phyloP scores from a whole-genome alignment of 2,113 vertebrate genomes.

The Shinisaurus crocodilurus region DNA sequence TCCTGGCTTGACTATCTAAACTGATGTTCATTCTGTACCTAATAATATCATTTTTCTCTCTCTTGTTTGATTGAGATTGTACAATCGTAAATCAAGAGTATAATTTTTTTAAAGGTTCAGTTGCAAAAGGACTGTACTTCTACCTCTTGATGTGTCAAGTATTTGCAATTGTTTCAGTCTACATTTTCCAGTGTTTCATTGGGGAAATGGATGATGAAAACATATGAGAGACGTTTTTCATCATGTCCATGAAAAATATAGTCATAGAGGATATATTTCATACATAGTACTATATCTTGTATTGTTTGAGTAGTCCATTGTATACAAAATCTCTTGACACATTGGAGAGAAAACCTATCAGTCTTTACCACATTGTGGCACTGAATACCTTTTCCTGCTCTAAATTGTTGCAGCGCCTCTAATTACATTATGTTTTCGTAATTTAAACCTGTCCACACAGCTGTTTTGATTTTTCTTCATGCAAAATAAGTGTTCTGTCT shows the following conservation, averaged over 20 bases:
- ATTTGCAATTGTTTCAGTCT: background rate
- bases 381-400: background rate
- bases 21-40: accelerated
- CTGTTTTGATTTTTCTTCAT: background rate
- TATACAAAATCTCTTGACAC: accelerated
- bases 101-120: slow-evolving; percentile 1
- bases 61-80: background rate
- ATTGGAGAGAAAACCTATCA: background rate
- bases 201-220: background rate
- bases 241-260: background rate
- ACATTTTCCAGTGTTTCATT: background rate
- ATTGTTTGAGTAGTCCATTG: background rate
- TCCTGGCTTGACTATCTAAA: background rate
- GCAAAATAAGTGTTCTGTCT: background rate
- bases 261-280: background rate
- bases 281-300: background rate
- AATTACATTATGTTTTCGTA: too few species aligned
- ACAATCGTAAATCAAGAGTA: background rate
- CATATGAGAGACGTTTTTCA: background rate
- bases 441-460: too few species aligned
- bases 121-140: background rate
- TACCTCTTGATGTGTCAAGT: background rate
- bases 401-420: too few species aligned
- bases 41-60: background rate
- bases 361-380: background rate